Percentiles rank a stretch among this genome's conserved stretches.
Evolutionary conservation across 1,140 invertebrate genomes (phyloP).

Genomic region (Cyclina sinensis): DNA sequence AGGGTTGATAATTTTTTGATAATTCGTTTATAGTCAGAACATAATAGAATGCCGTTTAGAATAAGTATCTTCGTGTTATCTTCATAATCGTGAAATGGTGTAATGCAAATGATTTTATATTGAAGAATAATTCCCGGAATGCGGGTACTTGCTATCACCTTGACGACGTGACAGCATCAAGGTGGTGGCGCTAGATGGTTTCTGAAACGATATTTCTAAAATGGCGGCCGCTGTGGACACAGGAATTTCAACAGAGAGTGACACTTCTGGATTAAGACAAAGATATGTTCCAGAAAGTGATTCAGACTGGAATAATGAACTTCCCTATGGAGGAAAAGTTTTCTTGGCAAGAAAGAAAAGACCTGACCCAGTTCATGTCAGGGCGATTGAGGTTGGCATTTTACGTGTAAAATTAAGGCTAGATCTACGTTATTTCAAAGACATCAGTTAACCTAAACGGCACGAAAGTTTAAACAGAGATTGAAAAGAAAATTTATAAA

Average conservation of each 20-base stretch:
- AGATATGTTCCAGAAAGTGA: constrained; percentile 66
- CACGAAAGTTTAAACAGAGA: too few relatives aligned
- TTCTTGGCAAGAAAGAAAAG: constrained; percentile 87
- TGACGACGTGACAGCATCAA: constrained; percentile 48
- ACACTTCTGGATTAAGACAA: constrained; percentile 68
- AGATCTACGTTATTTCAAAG: too few relatives aligned
- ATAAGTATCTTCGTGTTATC: too few relatives aligned
- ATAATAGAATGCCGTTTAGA: too few relatives aligned
- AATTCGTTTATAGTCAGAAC: too few relatives aligned
- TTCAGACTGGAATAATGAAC: constrained; percentile 84
- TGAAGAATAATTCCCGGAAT: too few relatives aligned
- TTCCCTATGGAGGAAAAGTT: constrained; percentile 88
- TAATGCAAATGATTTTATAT: too few relatives aligned
- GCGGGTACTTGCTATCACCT: constrained; percentile 39
- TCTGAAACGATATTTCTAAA: constrained; percentile 23
- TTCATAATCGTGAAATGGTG: too few relatives aligned
- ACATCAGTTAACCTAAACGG: too few relatives aligned
- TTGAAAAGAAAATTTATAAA: too few relatives aligned
- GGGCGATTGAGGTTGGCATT: constrained; percentile 84
- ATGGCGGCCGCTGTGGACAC: constrained; percentile 68
- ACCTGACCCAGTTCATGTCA: constrained; percentile 84
- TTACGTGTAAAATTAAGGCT: too few relatives aligned
- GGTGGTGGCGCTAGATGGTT: constrained; percentile 19
- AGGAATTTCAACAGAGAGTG: constrained; percentile 43
- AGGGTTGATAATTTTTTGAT: too few relatives aligned